Percentiles rank a stretch among this genome's conserved stretches.
Evolutionary conservation across 2,888 invertebrate species (phyloP).

Genomic region (Darwinula stevensoni): DNA sequence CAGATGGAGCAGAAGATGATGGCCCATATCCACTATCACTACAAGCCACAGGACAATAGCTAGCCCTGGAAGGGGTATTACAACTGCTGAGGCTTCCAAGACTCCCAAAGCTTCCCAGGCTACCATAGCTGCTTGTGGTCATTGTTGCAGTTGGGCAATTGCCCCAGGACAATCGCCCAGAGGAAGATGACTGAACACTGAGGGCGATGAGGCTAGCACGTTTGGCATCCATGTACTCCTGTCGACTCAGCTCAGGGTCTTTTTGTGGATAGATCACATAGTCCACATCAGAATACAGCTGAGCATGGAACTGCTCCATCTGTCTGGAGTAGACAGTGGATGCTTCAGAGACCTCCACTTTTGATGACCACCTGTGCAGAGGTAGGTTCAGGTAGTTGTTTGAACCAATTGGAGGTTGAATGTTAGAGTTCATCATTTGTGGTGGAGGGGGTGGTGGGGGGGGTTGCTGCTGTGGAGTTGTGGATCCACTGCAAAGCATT

Average conservation of each 20-base stretch:
- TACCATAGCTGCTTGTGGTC: no score
- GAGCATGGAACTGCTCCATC: slow-evolving; percentile 60
- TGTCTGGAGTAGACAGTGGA: slow-evolving; percentile 19
- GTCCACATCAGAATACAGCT: slow-evolving; percentile 65
- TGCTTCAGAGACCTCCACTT: neutral
- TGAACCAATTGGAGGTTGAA: neutral
- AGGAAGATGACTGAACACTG: no score
- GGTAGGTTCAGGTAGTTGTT: slow-evolving; percentile 2
- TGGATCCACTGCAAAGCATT: neutral
- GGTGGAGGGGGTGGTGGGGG: neutral
- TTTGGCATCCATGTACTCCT: slow-evolving; percentile 57
- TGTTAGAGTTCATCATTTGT: neutral
- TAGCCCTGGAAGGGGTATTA: no score
- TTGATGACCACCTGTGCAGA: no score
- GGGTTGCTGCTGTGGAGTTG: neutral
- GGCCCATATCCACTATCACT: no score
- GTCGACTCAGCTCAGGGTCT: slow-evolving; percentile 62
- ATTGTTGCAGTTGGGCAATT: no score
- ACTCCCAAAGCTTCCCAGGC: no score
- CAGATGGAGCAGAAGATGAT: no score
- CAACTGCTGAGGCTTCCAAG: no score
- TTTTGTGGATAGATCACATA: slow-evolving; percentile 70
- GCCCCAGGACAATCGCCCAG: no score
- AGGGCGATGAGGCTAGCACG: neutral
- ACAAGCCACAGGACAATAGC: no score